A percentile compares a stretch with the other conserved stretches of the same genome.
phyloP scores from a whole-genome alignment of 2,888 invertebrate genomes.

The Hybos culiciformis region DNA sequence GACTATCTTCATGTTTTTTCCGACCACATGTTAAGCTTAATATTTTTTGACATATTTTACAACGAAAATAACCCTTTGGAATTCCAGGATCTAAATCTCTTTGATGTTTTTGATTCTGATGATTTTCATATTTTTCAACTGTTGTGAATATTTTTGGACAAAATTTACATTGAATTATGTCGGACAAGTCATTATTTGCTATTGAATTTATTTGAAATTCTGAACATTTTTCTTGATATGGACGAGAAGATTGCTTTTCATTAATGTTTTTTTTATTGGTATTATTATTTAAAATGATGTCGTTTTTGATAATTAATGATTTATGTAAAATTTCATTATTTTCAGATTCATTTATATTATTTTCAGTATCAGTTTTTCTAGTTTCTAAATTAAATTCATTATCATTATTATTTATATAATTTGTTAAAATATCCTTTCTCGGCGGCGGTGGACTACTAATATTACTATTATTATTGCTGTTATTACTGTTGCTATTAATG shows the following conservation, averaged over 20 bases:
- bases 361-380: not conserved
- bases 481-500: not conserved
- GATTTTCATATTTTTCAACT: not conserved
- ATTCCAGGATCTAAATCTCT: not conserved
- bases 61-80: not conserved
- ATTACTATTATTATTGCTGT: not conserved
- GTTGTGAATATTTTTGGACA: not conserved
- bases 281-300: no score
- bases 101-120: not conserved
- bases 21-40: not conserved
- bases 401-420: no score
- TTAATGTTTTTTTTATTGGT: no score
- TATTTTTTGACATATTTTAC: not conserved
- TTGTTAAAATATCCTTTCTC: no score
- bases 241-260: not conserved
- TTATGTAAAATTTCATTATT: not conserved
- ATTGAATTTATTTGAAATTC: no score
- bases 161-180: not conserved
- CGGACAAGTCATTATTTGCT: not conserved
- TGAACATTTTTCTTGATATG: not conserved
- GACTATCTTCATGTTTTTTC: not conserved
- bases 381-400: not conserved
- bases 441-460: no score
- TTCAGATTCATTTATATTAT: no score
- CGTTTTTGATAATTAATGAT: no score